Percentiles rank a stretch among this genome's conserved stretches.
phyloP scores from a whole-genome alignment of 2,888 invertebrate species.

The Formica aserva region DNA sequence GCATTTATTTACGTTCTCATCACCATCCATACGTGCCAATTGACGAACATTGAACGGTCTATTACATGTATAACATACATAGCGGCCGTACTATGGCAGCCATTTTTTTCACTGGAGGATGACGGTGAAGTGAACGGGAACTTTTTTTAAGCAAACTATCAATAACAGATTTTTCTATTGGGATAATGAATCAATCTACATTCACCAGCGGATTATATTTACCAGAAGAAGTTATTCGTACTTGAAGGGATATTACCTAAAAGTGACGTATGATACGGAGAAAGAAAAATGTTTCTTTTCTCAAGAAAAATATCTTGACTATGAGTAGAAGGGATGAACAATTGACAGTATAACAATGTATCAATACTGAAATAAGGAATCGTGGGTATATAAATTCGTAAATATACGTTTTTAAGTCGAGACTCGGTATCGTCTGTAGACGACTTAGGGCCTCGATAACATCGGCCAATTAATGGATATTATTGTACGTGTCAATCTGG shows the following conservation, averaged over 20 bases:
- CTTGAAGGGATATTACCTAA: conserved; percentile 7
- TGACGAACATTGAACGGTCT: background rate
- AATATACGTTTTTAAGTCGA: no score
- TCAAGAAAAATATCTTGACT: conserved; percentile 9
- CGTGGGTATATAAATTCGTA: no score
- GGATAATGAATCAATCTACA: background rate
- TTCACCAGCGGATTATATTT: conserved; percentile 1
- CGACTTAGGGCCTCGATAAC: no score
- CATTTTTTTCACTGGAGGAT: conserved; percentile 19
- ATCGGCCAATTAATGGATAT: no score
- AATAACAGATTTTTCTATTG: conserved; percentile 13
- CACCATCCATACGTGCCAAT: background rate
- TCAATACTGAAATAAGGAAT: no score
- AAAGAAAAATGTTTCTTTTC: background rate
- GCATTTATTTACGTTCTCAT: background rate
- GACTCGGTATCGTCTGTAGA: no score
- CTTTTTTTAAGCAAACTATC: conserved; percentile 18
- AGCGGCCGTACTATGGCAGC: background rate
- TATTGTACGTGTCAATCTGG: no score
- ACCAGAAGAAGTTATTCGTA: conserved; percentile 15
- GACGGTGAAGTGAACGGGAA: conserved; percentile 9
- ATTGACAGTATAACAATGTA: no score
- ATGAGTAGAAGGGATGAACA: background rate
- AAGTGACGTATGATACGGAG: conserved; percentile 1
- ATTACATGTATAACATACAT: conserved; percentile 19